A percentile compares a stretch with the other conserved stretches of the same genome.
Evolutionary conservation across 2,113 vertebrate species (phyloP).

Genomic region (Theristicus caerulescens): DNA sequence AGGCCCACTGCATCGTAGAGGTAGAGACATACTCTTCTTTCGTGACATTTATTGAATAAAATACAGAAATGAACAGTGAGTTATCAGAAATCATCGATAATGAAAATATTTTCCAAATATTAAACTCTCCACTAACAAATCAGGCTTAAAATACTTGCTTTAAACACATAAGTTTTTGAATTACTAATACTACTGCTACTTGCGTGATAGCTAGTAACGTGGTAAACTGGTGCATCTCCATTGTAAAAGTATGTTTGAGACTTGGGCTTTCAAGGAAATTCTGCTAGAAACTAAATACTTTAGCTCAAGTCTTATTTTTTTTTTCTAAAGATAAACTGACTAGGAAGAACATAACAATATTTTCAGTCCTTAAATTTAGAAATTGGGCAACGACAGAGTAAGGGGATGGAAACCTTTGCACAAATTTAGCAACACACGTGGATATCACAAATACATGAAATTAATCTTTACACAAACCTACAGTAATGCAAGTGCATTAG

Average conservation of each 20-base stretch:
- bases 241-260: not conserved
- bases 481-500: not conserved
- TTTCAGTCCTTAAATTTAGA: not conserved
- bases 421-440: not conserved
- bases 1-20: not conserved
- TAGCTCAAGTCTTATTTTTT: not conserved
- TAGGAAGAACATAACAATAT: not conserved
- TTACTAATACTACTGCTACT: not conserved
- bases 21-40: not conserved
- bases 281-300: not conserved
- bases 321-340: not conserved
- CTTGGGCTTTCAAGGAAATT: not conserved
- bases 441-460: not conserved
- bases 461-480: not conserved
- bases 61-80: not conserved
- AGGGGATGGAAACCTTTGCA: not conserved
- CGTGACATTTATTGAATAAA: not conserved
- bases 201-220: not conserved
- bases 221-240: not conserved
- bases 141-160: not conserved
- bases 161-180: not conserved
- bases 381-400: rapidly evolving
- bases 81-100: not conserved
- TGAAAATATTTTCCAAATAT: not conserved
- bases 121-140: not conserved